Evolutionary conservation across 2,113 vertebrate genomes (phyloP).

Genomic region (Accipiter virgatus): DNA sequence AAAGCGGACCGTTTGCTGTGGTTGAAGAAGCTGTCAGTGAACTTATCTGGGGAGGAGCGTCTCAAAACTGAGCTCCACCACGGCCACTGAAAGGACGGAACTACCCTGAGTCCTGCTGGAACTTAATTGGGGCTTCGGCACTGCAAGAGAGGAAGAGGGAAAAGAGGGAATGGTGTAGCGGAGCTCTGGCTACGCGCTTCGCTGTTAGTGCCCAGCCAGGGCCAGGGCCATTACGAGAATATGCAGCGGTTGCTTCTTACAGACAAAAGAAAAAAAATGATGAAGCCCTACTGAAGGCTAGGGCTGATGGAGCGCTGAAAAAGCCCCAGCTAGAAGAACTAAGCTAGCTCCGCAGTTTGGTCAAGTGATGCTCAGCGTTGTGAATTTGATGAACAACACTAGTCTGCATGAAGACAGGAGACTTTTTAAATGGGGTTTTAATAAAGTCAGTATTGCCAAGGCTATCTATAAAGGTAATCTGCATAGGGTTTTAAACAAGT

Average conservation of each 20-base stretch:
- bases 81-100: not conserved
- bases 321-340: not conserved
- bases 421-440: slow-evolving; percentile 58
- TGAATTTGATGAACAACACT: slow-evolving; percentile 42
- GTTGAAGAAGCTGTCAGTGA: not conserved
- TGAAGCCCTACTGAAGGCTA: not conserved
- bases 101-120: not conserved
- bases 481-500: slow-evolving; percentile 40
- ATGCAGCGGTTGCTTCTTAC: not conserved
- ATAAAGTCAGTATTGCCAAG: slow-evolving; percentile 42
- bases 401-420: not conserved
- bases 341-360: not conserved
- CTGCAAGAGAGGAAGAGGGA: not conserved
- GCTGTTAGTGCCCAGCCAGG: not conserved
- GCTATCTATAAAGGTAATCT: slow-evolving; percentile 45
- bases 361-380: not conserved
- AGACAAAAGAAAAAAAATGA: not conserved
- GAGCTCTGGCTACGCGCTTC: not conserved
- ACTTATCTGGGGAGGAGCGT: not conserved
- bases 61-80: not conserved
- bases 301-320: not conserved
- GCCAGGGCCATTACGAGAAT: not conserved
- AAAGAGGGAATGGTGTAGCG: not conserved
- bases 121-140: not conserved
- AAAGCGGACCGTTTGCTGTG: not conserved